Percentiles rank a stretch among this genome's conserved stretches.
Evolutionary conservation across 1,140 invertebrate species (phyloP).

Genomic region (Brachionus sp.): DNA sequence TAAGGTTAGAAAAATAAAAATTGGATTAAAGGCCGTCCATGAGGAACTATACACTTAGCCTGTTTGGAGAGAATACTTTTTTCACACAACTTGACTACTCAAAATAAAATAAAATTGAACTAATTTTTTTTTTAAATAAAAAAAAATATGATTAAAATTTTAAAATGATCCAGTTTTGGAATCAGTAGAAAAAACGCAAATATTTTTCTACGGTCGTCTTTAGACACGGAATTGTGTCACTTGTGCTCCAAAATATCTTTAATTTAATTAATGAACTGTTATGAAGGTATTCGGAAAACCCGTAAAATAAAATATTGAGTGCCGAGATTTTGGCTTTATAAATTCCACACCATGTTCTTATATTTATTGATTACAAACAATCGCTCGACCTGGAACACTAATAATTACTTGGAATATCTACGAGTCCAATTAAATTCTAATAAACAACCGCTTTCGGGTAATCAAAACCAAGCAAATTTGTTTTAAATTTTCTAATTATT

Average conservation of each 20-base stretch:
- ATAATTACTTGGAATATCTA: slow-evolving; percentile 1
- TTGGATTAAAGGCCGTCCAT: not conserved
- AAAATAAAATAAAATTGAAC: not conserved
- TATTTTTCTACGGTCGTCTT: not conserved
- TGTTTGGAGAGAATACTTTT: not conserved
- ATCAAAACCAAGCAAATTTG: not conserved
- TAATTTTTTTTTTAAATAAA: not conserved
- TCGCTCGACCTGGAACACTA: not conserved
- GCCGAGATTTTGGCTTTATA: not conserved
- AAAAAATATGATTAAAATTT: not conserved
- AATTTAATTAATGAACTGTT: not conserved
- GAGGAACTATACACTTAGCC: not conserved
- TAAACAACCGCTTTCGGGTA: slow-evolving; percentile 27
- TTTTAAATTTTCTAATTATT: not conserved
- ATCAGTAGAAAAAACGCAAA: not conserved
- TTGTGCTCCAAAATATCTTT: not conserved
- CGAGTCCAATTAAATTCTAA: slow-evolving; percentile 24
- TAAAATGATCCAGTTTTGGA: not conserved
- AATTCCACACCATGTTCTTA: not conserved
- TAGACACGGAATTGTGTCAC: not conserved
- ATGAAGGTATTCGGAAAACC: not conserved
- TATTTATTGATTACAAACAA: slow-evolving; percentile 13
- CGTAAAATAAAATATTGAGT: not conserved
- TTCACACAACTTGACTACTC: not conserved
- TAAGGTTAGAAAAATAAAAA: slow-evolving; percentile 1